These are phyloP conservation scores for Aphidius ervi DNA, from an alignment of 1,140 invertebrate genomes.

Conservation along the genomic window DNA sequence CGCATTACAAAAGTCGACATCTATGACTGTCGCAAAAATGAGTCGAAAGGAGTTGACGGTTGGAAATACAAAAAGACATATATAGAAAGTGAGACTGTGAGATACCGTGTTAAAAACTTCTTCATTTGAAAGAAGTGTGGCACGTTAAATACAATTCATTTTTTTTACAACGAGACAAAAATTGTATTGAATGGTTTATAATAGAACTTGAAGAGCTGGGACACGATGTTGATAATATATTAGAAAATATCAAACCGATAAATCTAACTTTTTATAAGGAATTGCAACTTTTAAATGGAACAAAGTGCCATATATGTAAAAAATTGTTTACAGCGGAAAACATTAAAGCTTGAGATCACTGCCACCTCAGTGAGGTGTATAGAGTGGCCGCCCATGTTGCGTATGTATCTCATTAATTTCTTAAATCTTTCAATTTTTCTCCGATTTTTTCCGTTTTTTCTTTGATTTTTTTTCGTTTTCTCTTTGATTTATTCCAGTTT, in stretches of 20 bases:
- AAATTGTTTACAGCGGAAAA: conserved; percentile 23
- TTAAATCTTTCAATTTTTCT: conserved; percentile 18
- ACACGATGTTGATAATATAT: conserved; percentile 23
- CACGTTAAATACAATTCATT: too few relatives aligned
- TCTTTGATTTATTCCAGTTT: too few relatives aligned
- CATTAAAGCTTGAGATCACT: conserved; percentile 34
- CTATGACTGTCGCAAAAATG: too few relatives aligned
- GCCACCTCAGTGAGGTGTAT: conserved; percentile 38
- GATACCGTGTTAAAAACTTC: too few relatives aligned
- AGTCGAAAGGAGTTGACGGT: too few relatives aligned
- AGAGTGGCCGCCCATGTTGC: conserved; percentile 36
- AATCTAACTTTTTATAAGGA: conserved; percentile 11
- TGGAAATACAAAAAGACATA: too few relatives aligned
- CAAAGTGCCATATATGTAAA: conserved; percentile 28
- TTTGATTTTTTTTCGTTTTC: conserved; percentile 24
- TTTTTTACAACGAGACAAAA: too few relatives aligned
- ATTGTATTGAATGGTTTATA: conserved; percentile 34
- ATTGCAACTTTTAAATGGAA: conserved; percentile 4
- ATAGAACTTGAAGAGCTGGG: conserved; percentile 27
- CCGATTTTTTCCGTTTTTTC: not conserved
- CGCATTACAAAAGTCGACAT: too few relatives aligned
- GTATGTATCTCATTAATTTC: conserved; percentile 44
- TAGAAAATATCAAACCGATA: conserved; percentile 19
- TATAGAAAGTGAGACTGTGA: too few relatives aligned
- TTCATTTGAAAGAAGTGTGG: too few relatives aligned